A percentile compares a stretch with the other conserved stretches of the same genome.
These are phyloP conservation scores for Ellobius talpinus DNA, from an alignment of 2,113 vertebrate genomes.

Conservation along the genomic window DNA sequence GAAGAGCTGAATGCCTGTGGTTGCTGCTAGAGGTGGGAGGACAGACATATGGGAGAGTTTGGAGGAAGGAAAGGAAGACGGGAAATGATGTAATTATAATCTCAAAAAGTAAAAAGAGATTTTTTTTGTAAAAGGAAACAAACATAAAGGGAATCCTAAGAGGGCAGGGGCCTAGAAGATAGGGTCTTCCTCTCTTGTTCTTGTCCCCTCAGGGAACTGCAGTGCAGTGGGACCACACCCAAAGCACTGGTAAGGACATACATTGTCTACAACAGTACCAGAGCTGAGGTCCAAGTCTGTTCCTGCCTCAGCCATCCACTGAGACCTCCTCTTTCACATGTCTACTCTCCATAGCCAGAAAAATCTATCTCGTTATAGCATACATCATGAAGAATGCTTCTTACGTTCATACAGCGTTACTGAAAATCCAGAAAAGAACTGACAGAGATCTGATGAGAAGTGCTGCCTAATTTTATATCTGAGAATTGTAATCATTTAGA, in stretches of 20 bases:
- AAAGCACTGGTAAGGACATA: neutral
- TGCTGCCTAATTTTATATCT: neutral
- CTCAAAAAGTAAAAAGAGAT: neutral
- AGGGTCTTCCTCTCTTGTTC: too few species aligned
- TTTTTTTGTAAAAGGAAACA: neutral
- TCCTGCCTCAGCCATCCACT: neutral
- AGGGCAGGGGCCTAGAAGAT: neutral
- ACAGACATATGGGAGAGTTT: neutral
- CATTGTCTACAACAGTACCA: neutral
- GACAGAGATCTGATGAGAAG: neutral
- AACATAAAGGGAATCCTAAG: neutral
- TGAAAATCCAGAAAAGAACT: neutral
- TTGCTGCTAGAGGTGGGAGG: neutral
- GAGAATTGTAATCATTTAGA: neutral
- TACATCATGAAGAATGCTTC: neutral
- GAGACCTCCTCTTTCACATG: neutral
- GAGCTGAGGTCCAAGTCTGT: neutral
- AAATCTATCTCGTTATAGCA: neutral
- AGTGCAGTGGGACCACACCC: neutral
- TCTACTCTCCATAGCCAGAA: neutral
- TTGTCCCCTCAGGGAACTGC: neutral
- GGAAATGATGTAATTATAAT: neutral
- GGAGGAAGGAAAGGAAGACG: neutral
- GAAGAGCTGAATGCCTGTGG: too few species aligned
- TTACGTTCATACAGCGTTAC: neutral